Conservation (phyloP, 2,888 invertebrate species). For the Danaus chrysippus region DNA sequence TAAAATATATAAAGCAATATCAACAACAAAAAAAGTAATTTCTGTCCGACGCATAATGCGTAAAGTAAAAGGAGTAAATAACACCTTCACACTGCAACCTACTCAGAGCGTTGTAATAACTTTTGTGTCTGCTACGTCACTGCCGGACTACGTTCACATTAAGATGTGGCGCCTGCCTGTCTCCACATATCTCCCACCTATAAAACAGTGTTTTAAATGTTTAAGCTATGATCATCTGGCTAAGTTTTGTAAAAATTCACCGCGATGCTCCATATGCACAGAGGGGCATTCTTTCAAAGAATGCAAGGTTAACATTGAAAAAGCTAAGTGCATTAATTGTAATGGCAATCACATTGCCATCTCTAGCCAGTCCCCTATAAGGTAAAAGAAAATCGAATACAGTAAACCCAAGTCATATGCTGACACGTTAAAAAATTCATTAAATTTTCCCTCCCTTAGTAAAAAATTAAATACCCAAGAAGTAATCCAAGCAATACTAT, state of each 20-base stretch:
- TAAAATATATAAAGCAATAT: too few species aligned
- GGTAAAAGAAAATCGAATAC: slow-evolving; percentile 19
- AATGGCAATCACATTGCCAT: slow-evolving; percentile 19
- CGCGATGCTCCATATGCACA: slow-evolving; percentile 18
- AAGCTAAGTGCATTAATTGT: slow-evolving; percentile 19
- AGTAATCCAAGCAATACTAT: slow-evolving; percentile 4
- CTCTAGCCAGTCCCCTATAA: slow-evolving; percentile 14
- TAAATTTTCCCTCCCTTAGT: slow-evolving; percentile 13
- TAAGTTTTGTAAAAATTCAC: slow-evolving; percentile 27
- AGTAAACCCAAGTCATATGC: slow-evolving; percentile 15
- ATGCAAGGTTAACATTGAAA: slow-evolving; percentile 9
- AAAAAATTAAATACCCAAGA: slow-evolving; percentile 5
- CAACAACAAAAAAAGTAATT: too few species aligned
- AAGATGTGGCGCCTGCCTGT: slow-evolving; percentile 14
- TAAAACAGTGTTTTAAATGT: slow-evolving; percentile 25
- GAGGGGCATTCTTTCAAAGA: slow-evolving; percentile 18
- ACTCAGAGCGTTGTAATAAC: slow-evolving; percentile 11
- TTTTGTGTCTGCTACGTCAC: slow-evolving; percentile 12
- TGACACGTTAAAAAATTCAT: slow-evolving; percentile 7
- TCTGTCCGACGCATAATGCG: too few species aligned
- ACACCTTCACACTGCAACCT: slow-evolving; percentile 1
- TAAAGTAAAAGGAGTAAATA: too few species aligned
- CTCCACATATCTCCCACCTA: slow-evolving; percentile 18
- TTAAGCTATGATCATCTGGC: slow-evolving; percentile 24
- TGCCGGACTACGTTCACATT: slow-evolving; percentile 18